A percentile compares a stretch with the other conserved stretches of the same genome.
Evolutionary conservation across 1,140 invertebrate species (phyloP).

Genomic region (Cydia splendana): DNA sequence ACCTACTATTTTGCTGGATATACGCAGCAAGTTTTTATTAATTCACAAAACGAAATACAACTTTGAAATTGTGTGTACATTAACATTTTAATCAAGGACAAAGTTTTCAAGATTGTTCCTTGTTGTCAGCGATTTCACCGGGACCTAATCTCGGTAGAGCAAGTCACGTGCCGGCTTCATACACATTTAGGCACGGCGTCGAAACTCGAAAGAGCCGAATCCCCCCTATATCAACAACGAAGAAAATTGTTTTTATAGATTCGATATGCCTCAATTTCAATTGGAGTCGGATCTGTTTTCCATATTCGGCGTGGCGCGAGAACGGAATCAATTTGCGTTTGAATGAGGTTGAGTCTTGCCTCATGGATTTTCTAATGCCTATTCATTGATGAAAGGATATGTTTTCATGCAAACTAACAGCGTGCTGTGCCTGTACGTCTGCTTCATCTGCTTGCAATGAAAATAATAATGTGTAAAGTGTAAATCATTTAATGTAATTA

Average conservation of each 20-base stretch:
- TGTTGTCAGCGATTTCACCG: conserved; percentile 42
- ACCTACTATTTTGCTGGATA: too few relatives aligned
- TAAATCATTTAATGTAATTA: not conserved
- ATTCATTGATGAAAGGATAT: conserved; percentile 41
- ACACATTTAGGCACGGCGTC: conserved; percentile 56
- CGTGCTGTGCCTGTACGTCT: not conserved
- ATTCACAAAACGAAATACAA: not conserved
- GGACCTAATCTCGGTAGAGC: conserved; percentile 56
- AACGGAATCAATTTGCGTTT: conserved; percentile 60
- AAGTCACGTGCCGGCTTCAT: conserved; percentile 63
- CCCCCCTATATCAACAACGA: conserved; percentile 63
- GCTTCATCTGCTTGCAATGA: not conserved
- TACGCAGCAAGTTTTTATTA: not conserved
- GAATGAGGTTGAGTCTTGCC: conserved; percentile 41
- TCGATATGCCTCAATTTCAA: conserved; percentile 72
- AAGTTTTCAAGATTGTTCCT: conserved; percentile 34
- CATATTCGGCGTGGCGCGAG: conserved; percentile 52
- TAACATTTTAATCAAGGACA: not conserved
- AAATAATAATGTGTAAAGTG: not conserved
- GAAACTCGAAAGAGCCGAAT: conserved; percentile 59
- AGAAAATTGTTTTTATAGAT: conserved; percentile 75
- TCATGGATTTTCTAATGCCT: conserved; percentile 44
- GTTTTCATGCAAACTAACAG: not conserved
- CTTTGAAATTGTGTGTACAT: not conserved
- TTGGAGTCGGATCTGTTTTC: conserved; percentile 51